A percentile compares a stretch with the other conserved stretches of the same genome.
phyloP scores from a whole-genome alignment of 2,888 invertebrate species.

The Tetheella fluctuosa region DNA sequence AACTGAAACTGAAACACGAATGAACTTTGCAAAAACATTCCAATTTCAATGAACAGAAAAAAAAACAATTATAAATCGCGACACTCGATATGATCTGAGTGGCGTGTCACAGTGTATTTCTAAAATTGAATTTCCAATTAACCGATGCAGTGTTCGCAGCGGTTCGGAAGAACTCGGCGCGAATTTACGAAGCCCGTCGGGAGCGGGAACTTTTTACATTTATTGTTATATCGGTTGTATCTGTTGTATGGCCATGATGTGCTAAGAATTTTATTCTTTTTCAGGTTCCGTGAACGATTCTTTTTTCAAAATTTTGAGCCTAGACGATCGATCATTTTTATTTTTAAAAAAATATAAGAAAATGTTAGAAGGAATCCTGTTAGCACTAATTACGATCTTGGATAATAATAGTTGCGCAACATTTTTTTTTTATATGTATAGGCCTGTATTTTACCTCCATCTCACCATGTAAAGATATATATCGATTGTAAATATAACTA shows the following conservation, averaged over 20 bases:
- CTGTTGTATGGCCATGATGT: slow-evolving; percentile 15
- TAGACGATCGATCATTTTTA: too few species aligned
- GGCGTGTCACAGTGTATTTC: slow-evolving; percentile 10
- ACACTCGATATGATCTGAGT: slow-evolving; percentile 24
- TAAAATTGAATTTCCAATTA: slow-evolving; percentile 38
- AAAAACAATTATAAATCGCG: slow-evolving; percentile 9
- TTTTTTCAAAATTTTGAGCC: too few species aligned
- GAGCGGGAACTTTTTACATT: neutral
- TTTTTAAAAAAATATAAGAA: too few species aligned
- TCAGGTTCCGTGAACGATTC: too few species aligned
- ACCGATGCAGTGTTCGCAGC: slow-evolving; percentile 19
- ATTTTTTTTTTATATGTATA: too few species aligned
- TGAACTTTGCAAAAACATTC: neutral
- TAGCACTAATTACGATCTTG: too few species aligned
- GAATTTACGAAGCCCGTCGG: neutral
- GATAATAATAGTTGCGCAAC: too few species aligned
- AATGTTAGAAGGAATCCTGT: too few species aligned
- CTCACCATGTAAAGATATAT: too few species aligned
- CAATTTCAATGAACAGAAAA: neutral
- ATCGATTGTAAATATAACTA: too few species aligned
- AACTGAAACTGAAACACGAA: neutral
- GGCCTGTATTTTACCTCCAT: too few species aligned
- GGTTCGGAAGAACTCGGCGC: slow-evolving; percentile 9
- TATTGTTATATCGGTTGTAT: slow-evolving; percentile 9
- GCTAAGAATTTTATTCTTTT: too few species aligned